Conservation (phyloP, 2,888 invertebrate species). For the Drosophila algonquin region DNA sequence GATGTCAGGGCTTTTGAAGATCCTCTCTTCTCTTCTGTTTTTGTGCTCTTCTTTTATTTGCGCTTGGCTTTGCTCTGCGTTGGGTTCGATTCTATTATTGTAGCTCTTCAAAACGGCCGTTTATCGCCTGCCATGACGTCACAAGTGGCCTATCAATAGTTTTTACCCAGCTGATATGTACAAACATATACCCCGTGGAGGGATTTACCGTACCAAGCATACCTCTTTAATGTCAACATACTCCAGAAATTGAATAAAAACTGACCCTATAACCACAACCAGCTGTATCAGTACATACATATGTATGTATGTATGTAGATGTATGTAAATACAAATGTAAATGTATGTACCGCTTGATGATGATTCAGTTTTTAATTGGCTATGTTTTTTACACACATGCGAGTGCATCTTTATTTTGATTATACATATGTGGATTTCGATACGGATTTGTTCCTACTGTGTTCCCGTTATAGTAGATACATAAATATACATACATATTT, state of each 20-base stretch:
- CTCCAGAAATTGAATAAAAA: too few species aligned
- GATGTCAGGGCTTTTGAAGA: constrained; percentile 8
- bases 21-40: constrained; percentile 2
- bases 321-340: too few species aligned
- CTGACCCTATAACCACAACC: too few species aligned
- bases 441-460: too few species aligned
- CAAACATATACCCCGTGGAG: too few species aligned
- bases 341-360: background rate
- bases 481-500: background rate
- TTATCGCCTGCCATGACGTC: constrained; percentile 28
- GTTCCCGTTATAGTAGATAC: background rate
- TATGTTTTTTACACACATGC: too few species aligned
- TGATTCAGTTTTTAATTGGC: background rate
- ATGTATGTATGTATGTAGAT: too few species aligned
- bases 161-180: background rate
- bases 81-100: constrained; percentile 1
- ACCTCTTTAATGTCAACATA: too few species aligned
- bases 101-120: background rate
- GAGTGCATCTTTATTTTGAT: too few species aligned
- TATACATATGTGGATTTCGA: too few species aligned
- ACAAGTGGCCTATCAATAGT: constrained; percentile 21
- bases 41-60: constrained; percentile 17
- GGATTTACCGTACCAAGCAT: background rate
- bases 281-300: too few species aligned
- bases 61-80: background rate